Percentiles rank a stretch among this genome's conserved stretches.
Evolutionary conservation across 2,113 vertebrate genomes (phyloP).

Genomic region (Tonatia bakeri): DNA sequence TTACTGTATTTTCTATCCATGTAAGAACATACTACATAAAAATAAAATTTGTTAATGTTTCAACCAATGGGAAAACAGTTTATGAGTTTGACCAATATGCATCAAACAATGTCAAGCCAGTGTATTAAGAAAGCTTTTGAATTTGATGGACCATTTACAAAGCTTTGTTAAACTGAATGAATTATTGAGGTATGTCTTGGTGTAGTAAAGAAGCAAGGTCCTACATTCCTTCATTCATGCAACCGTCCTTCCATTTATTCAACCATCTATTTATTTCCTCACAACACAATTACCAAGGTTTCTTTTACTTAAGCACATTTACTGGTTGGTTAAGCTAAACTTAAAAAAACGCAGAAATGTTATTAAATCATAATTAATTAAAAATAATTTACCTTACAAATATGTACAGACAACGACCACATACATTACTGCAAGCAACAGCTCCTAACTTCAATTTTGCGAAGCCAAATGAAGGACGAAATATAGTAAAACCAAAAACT

Average conservation of each 20-base stretch:
- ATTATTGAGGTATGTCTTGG: not conserved
- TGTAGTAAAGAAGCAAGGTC: not conserved
- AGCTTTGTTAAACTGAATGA: not conserved
- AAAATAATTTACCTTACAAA: conserved; percentile 16
- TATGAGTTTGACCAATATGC: not conserved
- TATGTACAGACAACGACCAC: conserved; percentile 20
- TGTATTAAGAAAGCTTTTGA: not conserved
- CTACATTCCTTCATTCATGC: not conserved
- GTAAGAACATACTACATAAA: not conserved
- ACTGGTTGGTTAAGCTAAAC: not conserved
- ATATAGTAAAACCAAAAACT: conserved; percentile 14
- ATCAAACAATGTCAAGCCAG: not conserved
- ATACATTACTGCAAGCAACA: conserved; percentile 16
- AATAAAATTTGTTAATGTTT: not conserved
- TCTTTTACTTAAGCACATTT: not conserved
- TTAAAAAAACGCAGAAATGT: not conserved
- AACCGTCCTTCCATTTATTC: not conserved
- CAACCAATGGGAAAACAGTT: not conserved
- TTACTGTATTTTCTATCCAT: not conserved
- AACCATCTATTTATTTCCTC: not conserved
- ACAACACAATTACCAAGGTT: not conserved
- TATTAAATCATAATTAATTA: not conserved
- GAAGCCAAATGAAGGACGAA: conserved; percentile 28
- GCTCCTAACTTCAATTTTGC: not conserved
- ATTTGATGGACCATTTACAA: not conserved